phyloP scores from a whole-genome alignment of 2,888 invertebrate species.

The Alentia gelatinosa region DNA sequence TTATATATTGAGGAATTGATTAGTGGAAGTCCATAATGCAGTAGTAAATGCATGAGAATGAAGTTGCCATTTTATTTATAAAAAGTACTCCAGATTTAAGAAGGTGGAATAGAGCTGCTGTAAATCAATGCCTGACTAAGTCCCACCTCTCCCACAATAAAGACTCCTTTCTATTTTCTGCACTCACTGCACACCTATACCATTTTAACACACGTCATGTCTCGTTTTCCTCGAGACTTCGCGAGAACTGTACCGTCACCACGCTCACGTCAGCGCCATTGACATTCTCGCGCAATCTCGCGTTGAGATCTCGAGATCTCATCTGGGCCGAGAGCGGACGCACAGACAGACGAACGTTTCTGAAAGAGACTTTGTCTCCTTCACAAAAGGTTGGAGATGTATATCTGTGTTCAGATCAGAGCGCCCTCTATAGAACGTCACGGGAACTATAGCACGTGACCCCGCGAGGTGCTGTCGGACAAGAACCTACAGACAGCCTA shows the following conservation, averaged over 20 bases:
- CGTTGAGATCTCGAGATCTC: background rate
- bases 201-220: background rate
- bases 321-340: background rate
- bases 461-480: background rate
- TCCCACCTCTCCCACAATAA: background rate
- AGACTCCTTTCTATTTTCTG: background rate
- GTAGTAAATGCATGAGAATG: too few species aligned
- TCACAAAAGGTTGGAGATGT: background rate
- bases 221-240: conserved; percentile 16
- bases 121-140: too few species aligned
- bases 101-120: too few species aligned
- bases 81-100: too few species aligned
- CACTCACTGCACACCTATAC: background rate
- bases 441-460: background rate
- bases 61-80: too few species aligned
- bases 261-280: background rate
- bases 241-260: background rate
- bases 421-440: background rate
- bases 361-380: background rate
- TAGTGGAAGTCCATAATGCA: too few species aligned
- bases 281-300: conserved; percentile 18
- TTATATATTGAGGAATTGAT: too few species aligned
- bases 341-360: background rate
- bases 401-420: background rate
- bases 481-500: too few species aligned